Evolutionary conservation across 2,113 vertebrate genomes (phyloP), one percentile per base, ranked within the genome.

Genomic region (Neofelis nebulosa): DNA sequence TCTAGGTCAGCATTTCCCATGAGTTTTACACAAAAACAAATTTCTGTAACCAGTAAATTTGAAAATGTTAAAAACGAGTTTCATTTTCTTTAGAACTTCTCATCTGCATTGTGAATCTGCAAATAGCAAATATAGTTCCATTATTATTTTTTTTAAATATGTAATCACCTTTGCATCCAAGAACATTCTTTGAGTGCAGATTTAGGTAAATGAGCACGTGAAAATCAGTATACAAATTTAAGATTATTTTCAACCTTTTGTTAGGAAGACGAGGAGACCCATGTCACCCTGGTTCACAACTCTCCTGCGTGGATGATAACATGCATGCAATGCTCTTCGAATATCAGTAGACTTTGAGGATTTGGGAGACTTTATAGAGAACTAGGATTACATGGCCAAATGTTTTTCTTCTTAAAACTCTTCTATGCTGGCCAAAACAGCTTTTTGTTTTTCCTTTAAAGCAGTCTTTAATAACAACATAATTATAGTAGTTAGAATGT

Each of bases 381-480:
- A 88, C 16, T 78, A 82, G 31, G n/a, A 66, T 95, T 91, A 55
- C 14, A 96, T 78, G 55, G 11, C 38, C 84, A 83, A 83, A 74
- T 80, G 19, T 18, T 95, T 97, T 90, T 74, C n/a, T 48, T 85
- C 83, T 82, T 95, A 61, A 83, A 86, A 74, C 14, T 83, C 57
- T 57, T 87, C 36, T 80, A 55, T 93, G 76, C 38, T 86, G 87
- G 50, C 55, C 81, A 65, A 79, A 89, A 96, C 45, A 23, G 29
- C 31, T 68, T 76, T 33, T 48, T 92, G 31, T 57, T 68, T 83
- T 65, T 89, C 33, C 74, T 86, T 66, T 48, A 86, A 95, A 93
- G 38, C 18, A 90, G 33, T 76, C 82, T 93, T 95, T 63, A 87
- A 78, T 66, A 50, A 36, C 15, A 68, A 50, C 38, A 7, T 33